These are phyloP conservation scores for Leptopilina clavipes DNA, from an alignment of 1,140 invertebrate genomes.

Conservation along the genomic window DNA sequence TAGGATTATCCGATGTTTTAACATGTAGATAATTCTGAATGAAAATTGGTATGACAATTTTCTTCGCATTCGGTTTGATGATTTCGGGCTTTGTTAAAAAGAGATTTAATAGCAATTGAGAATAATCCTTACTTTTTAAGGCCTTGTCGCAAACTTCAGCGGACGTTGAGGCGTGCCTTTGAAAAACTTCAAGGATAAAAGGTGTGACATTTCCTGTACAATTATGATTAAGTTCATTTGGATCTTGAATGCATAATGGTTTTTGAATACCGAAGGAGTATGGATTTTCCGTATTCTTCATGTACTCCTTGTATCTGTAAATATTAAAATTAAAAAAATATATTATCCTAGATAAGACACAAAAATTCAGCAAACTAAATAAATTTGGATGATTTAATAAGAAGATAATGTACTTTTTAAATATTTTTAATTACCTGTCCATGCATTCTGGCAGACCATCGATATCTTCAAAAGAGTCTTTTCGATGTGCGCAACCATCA, in stretches of 20 bases:
- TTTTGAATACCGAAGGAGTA: slow-evolving; percentile 60
- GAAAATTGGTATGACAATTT: slow-evolving; percentile 21
- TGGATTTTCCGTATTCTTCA: slow-evolving; percentile 56
- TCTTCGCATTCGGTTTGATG: slow-evolving; percentile 36
- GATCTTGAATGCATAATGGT: slow-evolving; percentile 79
- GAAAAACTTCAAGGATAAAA: slow-evolving; percentile 50
- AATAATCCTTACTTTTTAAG: slow-evolving; percentile 44
- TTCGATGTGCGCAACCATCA: slow-evolving; percentile 72
- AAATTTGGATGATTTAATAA: no score
- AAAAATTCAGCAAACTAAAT: no score
- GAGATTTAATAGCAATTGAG: slow-evolving; percentile 54
- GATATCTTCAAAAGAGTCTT: slow-evolving; percentile 67
- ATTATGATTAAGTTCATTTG: slow-evolving; percentile 78
- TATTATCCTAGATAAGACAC: no score
- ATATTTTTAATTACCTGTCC: slow-evolving; percentile 58
- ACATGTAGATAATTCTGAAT: slow-evolving; percentile 43
- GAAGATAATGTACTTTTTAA: no score
- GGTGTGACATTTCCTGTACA: slow-evolving; percentile 63
- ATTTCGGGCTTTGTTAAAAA: slow-evolving; percentile 42
- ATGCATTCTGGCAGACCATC: slow-evolving; percentile 67
- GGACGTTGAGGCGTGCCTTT: slow-evolving; percentile 53
- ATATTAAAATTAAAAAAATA: no score
- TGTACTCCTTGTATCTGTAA: slow-evolving; percentile 70
- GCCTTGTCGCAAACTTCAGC: slow-evolving; percentile 49
- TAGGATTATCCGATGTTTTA: slow-evolving; percentile 40